Evolutionary conservation across 2,113 vertebrate species (phyloP).

Genomic region (Okapia johnstoni): DNA sequence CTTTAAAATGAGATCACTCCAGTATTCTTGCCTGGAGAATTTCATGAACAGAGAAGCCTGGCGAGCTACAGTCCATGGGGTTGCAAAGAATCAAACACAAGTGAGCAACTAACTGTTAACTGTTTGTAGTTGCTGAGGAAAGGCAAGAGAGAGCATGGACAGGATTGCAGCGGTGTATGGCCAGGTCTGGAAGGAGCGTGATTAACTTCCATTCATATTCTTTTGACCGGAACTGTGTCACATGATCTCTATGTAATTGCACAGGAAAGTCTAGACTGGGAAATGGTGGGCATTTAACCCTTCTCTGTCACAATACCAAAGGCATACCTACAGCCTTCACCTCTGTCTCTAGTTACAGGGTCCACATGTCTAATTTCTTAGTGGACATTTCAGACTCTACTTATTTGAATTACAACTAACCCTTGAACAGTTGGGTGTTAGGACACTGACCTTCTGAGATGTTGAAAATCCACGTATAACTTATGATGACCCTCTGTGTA

Average conservation of each 20-base stretch:
- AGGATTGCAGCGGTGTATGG: background rate
- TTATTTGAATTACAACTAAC: background rate
- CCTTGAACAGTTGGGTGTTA: background rate
- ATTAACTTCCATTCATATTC: background rate
- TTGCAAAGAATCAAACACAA: background rate
- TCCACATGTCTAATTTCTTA: background rate
- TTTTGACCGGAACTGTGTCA: background rate
- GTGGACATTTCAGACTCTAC: background rate
- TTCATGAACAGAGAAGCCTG: background rate
- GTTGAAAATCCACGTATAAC: background rate
- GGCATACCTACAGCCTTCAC: no score
- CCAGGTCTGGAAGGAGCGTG: background rate
- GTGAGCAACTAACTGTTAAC: background rate
- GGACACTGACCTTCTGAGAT: background rate
- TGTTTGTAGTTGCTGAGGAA: background rate
- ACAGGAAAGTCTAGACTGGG: background rate
- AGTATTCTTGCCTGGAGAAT: background rate
- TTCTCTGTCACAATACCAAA: background rate
- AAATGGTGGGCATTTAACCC: background rate
- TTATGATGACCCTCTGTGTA: background rate
- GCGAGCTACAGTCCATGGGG: background rate
- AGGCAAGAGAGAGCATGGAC: background rate
- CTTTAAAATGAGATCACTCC: background rate
- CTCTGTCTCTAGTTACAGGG: background rate
- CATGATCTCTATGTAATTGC: background rate